Percentiles rank a stretch among this genome's conserved stretches.
Conservation (phyloP, 2,797 vertebrate genomes). For the Chelidonichthys spinosus region DNA sequence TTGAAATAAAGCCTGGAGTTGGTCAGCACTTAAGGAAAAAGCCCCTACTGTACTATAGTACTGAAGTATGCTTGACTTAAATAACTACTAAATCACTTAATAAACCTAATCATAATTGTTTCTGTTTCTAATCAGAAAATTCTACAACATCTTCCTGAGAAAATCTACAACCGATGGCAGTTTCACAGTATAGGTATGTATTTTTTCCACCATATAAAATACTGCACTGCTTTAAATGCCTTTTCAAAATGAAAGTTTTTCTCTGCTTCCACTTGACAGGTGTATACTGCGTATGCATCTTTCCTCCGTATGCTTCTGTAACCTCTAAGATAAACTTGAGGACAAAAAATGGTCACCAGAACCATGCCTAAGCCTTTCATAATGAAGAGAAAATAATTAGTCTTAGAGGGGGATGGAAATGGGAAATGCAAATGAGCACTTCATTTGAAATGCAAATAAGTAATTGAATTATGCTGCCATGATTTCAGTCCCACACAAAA, state of each 20-base stretch:
- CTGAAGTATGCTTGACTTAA: no score
- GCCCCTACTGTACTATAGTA: no score
- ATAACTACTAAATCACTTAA: neutral
- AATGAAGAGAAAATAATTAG: constrained; percentile 80
- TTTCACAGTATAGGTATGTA: constrained; percentile 99
- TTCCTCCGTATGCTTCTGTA: constrained; percentile 34
- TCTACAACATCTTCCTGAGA: constrained; percentile 97
- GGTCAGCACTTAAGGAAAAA: neutral
- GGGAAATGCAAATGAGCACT: constrained; percentile 80
- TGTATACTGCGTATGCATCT: constrained; percentile 16
- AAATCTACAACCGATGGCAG: constrained; percentile 98
- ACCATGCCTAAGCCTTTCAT: constrained; percentile 60
- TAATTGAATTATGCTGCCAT: constrained; percentile 80
- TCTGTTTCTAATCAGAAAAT: constrained; percentile 90
- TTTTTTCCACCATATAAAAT: neutral
- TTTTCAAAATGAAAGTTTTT: neutral
- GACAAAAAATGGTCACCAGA: constrained; percentile 49
- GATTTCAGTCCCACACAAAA: constrained; percentile 68
- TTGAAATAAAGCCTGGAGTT: neutral
- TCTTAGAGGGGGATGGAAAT: constrained; percentile 74
- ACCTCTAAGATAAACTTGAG: constrained; percentile 53
- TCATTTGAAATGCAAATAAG: constrained; percentile 85
- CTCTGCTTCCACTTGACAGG: neutral
- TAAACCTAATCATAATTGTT: neutral
- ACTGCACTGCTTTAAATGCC: neutral